phyloP scores from a whole-genome alignment of 2,797 vertebrate species.

The Myiothlypis coronata region DNA sequence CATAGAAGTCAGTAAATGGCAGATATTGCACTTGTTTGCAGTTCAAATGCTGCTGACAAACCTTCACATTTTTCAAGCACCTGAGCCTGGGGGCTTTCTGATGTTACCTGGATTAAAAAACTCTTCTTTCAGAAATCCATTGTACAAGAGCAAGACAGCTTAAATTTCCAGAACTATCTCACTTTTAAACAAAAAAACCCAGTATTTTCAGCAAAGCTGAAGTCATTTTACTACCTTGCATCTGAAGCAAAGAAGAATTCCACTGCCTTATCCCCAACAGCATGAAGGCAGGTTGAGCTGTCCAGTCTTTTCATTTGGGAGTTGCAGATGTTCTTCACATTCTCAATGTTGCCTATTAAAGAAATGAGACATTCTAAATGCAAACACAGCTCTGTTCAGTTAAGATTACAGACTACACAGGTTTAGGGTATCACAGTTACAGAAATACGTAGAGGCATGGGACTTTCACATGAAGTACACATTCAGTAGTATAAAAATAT shows the following conservation, averaged over 20 bases:
- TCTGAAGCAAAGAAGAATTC: constrained; percentile 97
- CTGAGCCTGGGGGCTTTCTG: background rate
- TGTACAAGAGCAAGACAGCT: background rate
- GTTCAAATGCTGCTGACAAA: too few species aligned
- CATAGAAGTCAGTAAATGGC: background rate
- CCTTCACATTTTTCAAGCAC: background rate
- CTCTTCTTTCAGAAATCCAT: background rate
- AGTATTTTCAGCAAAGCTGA: background rate
- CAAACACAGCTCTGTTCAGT: background rate
- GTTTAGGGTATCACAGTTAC: background rate
- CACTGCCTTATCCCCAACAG: constrained; percentile 83
- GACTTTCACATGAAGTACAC: background rate
- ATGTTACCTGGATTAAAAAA: background rate
- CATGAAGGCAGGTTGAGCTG: constrained; percentile 79
- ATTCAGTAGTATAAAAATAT: background rate
- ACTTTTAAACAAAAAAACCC: background rate
- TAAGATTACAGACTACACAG: background rate
- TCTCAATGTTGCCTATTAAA: constrained; percentile 73
- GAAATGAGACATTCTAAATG: background rate
- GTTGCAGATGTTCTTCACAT: constrained; percentile 74
- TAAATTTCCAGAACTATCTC: background rate
- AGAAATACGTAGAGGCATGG: background rate
- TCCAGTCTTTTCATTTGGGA: constrained; percentile 74
- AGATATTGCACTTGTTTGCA: background rate
- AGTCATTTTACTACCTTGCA: constrained; percentile 80